Evolutionary conservation across 2,888 invertebrate genomes (phyloP), one percentile per base, ranked within the genome.

Genomic region (Rhodophaea formosa): DNA sequence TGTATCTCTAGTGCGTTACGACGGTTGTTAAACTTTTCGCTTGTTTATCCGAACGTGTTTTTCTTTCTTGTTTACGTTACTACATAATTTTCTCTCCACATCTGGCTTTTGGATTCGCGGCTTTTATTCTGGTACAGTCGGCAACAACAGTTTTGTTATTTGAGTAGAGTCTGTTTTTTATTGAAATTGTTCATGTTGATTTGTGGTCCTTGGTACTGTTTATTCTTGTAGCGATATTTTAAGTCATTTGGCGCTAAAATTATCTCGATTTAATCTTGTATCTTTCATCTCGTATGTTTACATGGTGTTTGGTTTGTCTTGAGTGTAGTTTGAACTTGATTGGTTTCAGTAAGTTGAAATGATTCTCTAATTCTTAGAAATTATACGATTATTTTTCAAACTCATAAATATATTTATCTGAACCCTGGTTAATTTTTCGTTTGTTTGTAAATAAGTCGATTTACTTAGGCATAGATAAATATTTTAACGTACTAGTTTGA

Each of bases 11-110:
- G 23, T 23, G 2, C 39, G 52, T 46, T 32, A 15, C 23, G 49
- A 52, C 63, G 61, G 65, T 58, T 56, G 53, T 64, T 59, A 69
- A 71, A 68, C 62, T 67, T 69, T 66, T 59, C 58, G 54, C 51
- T 58, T 63, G 68, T 66, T 69, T 10, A 66, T 66, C 60, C 59
- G 59, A 59, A 51, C 39, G 29, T n/a, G 60, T 32, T 53, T 56
- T 53, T 46, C 14, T 54, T 53, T 43, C 14, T 30, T 61, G 63
- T 63, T 61, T 63, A 60, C 59, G 39, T 59, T 55, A 44, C 57
- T 55, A 53, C 57, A 59, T 47, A 43, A 59, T 53, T 46, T 53
- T 15, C 51, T 51, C 30, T 35, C 8, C 8, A 15, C 51, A 35
- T 51, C 51, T 51, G 47, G 55, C 16, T 42, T 45, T 59, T 56